phyloP scores from a whole-genome alignment of 2,113 vertebrate genomes.

The Lepidiolamprologus cunningtoni region DNA sequence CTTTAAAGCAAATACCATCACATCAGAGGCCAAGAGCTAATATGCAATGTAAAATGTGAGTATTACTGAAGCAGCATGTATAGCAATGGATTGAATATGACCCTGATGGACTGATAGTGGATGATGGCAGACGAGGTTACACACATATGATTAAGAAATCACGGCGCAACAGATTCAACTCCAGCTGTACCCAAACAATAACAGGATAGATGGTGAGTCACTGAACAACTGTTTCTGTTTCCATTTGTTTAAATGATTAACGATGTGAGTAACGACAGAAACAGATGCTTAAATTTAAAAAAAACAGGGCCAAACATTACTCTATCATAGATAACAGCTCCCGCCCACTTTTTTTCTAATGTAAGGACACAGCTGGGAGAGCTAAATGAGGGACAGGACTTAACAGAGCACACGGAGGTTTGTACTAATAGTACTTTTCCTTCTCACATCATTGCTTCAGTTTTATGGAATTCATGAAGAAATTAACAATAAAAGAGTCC shows the following conservation, averaged over 20 bases:
- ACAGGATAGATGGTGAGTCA: neutral
- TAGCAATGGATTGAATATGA: neutral
- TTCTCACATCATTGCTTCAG: neutral
- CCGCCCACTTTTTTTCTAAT: neutral
- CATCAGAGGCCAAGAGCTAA: neutral
- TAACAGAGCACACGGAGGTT: neutral
- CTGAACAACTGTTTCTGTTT: neutral
- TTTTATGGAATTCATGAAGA: neutral
- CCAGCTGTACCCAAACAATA: slow-evolving; percentile 36
- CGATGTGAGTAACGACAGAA: neutral
- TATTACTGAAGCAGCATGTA: neutral
- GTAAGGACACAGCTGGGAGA: neutral
- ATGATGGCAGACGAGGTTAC: neutral
- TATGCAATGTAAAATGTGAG: neutral
- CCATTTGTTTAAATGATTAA: neutral
- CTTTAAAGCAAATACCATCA: neutral
- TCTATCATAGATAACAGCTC: neutral
- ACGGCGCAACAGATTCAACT: slow-evolving; percentile 43
- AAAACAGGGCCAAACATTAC: neutral
- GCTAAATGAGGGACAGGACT: neutral
- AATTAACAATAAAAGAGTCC: neutral
- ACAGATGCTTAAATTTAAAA: neutral
- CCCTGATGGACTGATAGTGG: slow-evolving; percentile 22
- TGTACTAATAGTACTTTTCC: neutral
- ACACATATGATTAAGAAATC: slow-evolving; percentile 33